phyloP scores from a whole-genome alignment of 2,113 vertebrate species.

The Glaucomys volans region DNA sequence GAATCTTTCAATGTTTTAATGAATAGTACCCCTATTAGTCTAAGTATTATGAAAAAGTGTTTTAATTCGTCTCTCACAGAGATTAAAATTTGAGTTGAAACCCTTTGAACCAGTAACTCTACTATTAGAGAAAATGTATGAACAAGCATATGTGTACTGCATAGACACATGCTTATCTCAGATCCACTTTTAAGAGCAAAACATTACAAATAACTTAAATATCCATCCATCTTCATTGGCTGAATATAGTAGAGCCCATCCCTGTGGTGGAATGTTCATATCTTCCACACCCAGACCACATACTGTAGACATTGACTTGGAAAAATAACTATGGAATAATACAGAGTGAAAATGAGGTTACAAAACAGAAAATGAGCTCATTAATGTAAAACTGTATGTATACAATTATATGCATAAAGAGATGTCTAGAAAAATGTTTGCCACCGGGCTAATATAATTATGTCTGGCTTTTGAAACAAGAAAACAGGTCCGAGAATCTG shows the following conservation, averaged over 20 bases:
- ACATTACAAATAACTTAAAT: conserved; percentile 1
- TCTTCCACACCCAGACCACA: neutral
- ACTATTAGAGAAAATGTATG: neutral
- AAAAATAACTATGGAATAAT: conserved; percentile 8
- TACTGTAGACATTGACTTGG: neutral
- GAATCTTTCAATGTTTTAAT: neutral
- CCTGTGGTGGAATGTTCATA: neutral
- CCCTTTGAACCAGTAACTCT: neutral
- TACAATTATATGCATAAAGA: neutral
- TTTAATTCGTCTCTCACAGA: conserved; percentile 21
- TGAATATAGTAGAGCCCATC: neutral
- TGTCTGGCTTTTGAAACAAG: neutral
- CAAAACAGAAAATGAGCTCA: conserved; percentile 24
- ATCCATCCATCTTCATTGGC: neutral
- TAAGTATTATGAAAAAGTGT: neutral
- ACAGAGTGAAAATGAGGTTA: neutral
- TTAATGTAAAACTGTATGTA: neutral
- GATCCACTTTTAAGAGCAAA: conserved; percentile 7
- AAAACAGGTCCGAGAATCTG: neutral
- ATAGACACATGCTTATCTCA: neutral
- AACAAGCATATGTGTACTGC: neutral
- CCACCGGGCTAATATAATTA: neutral
- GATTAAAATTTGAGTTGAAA: conserved; percentile 28
- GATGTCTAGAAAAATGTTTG: neutral
- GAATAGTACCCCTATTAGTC: neutral